Conservation (phyloP, 2,113 vertebrate genomes). For the Motacilla alba region DNA sequence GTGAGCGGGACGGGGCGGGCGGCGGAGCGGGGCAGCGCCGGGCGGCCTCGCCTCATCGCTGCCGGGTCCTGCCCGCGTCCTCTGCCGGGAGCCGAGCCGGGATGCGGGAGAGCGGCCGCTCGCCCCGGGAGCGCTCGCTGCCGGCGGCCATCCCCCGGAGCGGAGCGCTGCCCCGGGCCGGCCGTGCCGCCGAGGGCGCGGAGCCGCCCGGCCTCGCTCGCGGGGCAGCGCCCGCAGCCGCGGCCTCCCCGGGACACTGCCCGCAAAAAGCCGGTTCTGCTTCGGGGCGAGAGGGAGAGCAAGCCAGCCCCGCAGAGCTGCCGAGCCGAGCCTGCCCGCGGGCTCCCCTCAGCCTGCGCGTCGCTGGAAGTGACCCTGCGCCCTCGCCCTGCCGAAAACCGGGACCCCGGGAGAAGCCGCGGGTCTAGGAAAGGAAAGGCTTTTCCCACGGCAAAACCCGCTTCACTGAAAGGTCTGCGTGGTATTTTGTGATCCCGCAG, state of each 20-base stretch:
- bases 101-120: neutral
- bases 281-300: neutral
- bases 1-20: neutral
- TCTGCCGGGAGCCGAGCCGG: neutral
- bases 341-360: neutral
- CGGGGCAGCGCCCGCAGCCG: neutral
- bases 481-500: neutral
- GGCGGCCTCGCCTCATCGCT: too few relatives aligned
- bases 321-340: neutral
- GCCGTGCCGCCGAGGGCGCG: neutral
- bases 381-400: neutral
- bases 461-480: neutral
- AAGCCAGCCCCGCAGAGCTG: fast-evolving
- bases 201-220: too few relatives aligned
- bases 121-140: neutral
- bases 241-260: neutral
- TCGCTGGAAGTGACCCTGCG: neutral
- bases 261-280: fast-evolving
- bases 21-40: neutral
- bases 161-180: too few relatives aligned
- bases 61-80: neutral
- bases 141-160: neutral
- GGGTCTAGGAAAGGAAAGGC: neutral
- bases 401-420: neutral
- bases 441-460: neutral